phyloP scores from a whole-genome alignment of 1,140 invertebrate genomes.

The Ceratitis capitata region DNA sequence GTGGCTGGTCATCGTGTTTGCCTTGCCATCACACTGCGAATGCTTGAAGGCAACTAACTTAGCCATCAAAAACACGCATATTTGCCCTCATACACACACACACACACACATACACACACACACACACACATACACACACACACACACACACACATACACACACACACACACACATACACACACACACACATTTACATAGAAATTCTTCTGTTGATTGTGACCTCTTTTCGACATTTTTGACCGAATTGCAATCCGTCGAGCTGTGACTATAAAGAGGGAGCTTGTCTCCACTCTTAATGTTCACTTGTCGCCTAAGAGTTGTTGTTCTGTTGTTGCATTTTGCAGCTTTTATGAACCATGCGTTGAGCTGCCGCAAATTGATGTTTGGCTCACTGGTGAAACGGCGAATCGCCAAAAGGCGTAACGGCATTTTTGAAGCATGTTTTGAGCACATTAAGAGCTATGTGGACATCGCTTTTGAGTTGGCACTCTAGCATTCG shows the following conservation, averaged over 20 bases:
- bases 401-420: not conserved
- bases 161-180: not conserved
- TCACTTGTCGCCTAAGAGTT: not conserved
- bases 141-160: not conserved
- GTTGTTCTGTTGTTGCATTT: too few relatives aligned
- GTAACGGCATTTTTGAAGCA: not conserved
- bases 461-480: too few relatives aligned
- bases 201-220: too few relatives aligned
- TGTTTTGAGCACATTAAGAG: too few relatives aligned
- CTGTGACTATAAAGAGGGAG: not conserved
- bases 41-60: not conserved
- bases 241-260: not conserved
- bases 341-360: not conserved
- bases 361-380: not conserved
- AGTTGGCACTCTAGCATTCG: not conserved
- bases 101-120: not conserved
- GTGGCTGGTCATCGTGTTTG: constrained; percentile 5
- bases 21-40: not conserved
- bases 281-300: not conserved
- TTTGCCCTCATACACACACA: not conserved
- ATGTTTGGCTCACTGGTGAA: not conserved
- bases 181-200: too few relatives aligned
- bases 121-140: not conserved
- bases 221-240: not conserved
- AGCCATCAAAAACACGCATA: not conserved